Conservation (phyloP, 2,797 vertebrate genomes). For the Nannoperca australis region DNA sequence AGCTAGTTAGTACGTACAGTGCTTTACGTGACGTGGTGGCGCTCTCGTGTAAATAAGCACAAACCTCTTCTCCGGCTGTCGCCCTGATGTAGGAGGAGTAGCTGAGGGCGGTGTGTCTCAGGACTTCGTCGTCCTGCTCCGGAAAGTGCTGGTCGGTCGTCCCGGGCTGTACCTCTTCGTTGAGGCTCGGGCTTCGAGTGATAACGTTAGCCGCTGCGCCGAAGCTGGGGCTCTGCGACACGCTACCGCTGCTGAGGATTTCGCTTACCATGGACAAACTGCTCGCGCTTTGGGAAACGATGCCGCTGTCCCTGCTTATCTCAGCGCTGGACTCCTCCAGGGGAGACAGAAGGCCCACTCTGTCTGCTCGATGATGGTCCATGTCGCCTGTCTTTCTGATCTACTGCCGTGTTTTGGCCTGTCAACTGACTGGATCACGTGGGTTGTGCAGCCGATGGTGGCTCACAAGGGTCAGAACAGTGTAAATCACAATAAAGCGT, state of each 20-base stretch:
- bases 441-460: conserved; percentile 55
- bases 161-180: conserved; percentile 55
- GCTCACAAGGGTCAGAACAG: conserved; percentile 48
- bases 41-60: not conserved
- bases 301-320: conserved; percentile 91
- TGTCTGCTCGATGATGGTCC: conserved; percentile 81
- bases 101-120: conserved; percentile 79
- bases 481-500: not conserved
- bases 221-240: conserved; percentile 94
- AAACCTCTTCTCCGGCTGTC: conserved; percentile 87
- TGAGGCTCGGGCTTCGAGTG: conserved; percentile 74
- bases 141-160: conserved; percentile 55
- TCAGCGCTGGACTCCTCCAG: conserved; percentile 82
- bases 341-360: conserved; percentile 84
- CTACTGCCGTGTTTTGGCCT: conserved; percentile 67
- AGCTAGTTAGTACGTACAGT: not conserved
- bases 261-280: conserved; percentile 90
- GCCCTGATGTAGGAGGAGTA: conserved; percentile 88
- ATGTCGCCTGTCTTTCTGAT: conserved; percentile 63
- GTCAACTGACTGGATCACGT: conserved; percentile 81
- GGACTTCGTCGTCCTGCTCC: conserved; percentile 79
- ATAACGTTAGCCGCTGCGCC: conserved; percentile 82
- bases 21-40: not conserved
- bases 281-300: conserved; percentile 94
- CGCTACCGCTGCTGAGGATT: conserved; percentile 86